A percentile compares a stretch with the other conserved stretches of the same genome.
Conservation (phyloP, 2,888 invertebrate genomes). For the Microctonus brassicae region DNA sequence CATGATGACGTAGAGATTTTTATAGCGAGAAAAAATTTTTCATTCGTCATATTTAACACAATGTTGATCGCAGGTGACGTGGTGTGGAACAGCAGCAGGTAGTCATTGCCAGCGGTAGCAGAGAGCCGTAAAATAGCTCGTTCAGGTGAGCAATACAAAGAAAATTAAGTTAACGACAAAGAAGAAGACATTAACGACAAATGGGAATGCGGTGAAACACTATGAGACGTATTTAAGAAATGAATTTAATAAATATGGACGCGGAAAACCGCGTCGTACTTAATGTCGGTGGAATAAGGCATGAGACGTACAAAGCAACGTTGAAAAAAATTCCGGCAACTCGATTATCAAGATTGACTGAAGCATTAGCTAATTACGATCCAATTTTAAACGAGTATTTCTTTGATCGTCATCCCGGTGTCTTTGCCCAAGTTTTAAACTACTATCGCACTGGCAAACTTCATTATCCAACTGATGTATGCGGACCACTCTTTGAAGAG, state of each 20-base stretch:
- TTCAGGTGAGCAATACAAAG: conserved; percentile 32
- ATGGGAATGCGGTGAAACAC: background rate
- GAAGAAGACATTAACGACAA: conserved; percentile 7
- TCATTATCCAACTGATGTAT: conserved; percentile 99
- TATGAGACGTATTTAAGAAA: conserved; percentile 66
- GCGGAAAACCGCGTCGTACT: conserved; percentile 98
- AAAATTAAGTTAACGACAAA: conserved; percentile 23
- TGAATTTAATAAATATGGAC: conserved; percentile 95
- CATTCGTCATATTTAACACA: conserved; percentile 14
- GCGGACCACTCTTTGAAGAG: conserved; percentile 98
- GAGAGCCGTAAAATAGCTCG: conserved; percentile 51
- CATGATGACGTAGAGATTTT: background rate
- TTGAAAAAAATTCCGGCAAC: conserved; percentile 98
- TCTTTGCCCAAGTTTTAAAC: conserved; percentile 96
- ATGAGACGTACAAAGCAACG: conserved; percentile 96
- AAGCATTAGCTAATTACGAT: conserved; percentile 99
- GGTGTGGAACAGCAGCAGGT: conserved; percentile 56
- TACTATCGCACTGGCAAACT: conserved; percentile 99
- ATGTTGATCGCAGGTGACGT: conserved; percentile 54
- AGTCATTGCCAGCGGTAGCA: conserved; percentile 66
- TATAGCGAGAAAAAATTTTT: background rate
- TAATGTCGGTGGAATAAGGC: conserved; percentile 98
- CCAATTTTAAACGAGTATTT: conserved; percentile 99
- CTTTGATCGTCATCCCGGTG: conserved; percentile 98
- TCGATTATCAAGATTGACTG: conserved; percentile 91